Conservation (phyloP, 2,888 invertebrate species). For the Schizotus pectinicornis region DNA sequence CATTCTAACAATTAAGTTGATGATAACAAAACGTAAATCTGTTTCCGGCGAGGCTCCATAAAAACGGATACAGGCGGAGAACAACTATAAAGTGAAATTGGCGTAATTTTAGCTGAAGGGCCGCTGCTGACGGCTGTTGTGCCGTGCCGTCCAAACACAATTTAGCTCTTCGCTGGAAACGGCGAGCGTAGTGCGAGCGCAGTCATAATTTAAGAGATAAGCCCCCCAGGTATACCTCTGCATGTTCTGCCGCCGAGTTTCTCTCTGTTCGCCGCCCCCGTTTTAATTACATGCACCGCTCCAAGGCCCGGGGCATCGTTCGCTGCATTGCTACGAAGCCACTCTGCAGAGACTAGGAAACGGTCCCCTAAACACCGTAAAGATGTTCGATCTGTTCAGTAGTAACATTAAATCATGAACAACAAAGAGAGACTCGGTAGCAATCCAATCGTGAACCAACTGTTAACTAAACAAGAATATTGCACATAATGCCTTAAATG, state of each 20-base stretch:
- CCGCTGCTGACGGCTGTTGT: slow-evolving; percentile 9
- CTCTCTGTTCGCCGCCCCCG: slow-evolving; percentile 21
- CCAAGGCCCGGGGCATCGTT: slow-evolving; percentile 28
- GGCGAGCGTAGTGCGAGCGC: slow-evolving; percentile 15
- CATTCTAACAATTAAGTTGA: slow-evolving; percentile 14
- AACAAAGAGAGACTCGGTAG: too few species aligned
- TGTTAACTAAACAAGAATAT: too few species aligned
- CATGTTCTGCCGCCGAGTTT: neutral
- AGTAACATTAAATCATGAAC: too few species aligned
- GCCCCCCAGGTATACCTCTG: slow-evolving; percentile 41
- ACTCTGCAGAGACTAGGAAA: neutral
- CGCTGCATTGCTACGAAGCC: neutral
- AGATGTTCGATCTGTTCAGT: too few species aligned
- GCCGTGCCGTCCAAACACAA: slow-evolving; percentile 36
- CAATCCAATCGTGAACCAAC: too few species aligned
- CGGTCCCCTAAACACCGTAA: neutral
- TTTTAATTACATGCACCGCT: slow-evolving; percentile 42
- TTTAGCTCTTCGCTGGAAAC: slow-evolving; percentile 31
- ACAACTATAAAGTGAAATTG: slow-evolving; percentile 30
- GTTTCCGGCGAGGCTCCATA: neutral
- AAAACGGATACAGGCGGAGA: slow-evolving; percentile 1
- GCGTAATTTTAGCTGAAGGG: slow-evolving; percentile 32
- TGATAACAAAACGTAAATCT: slow-evolving; percentile 19
- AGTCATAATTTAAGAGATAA: slow-evolving; percentile 40
- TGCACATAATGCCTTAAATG: too few species aligned